Evolutionary conservation across 2,888 invertebrate species (phyloP).

Genomic region (Leuctra nigra): DNA sequence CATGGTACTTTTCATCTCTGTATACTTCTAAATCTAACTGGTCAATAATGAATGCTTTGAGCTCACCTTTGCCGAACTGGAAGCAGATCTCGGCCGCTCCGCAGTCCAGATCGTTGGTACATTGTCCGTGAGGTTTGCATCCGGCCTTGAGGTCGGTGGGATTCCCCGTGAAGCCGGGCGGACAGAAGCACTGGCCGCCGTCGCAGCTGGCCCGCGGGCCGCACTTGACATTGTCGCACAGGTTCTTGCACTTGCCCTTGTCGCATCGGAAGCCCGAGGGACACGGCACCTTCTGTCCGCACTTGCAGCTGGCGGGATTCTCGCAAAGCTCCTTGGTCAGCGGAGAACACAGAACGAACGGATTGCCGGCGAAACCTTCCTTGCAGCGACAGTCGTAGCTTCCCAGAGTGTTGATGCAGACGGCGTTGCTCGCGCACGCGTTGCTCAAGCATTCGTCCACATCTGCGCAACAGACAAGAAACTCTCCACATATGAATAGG

Average conservation of each 20-base stretch:
- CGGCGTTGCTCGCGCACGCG: slow-evolving; percentile 77
- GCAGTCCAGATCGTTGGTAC: slow-evolving; percentile 75
- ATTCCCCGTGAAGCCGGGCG: slow-evolving; percentile 69
- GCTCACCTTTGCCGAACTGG: slow-evolving; percentile 53
- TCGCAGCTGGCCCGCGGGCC: slow-evolving; percentile 78
- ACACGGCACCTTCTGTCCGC: slow-evolving; percentile 63
- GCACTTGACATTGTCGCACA: slow-evolving; percentile 68
- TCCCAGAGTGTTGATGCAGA: slow-evolving; percentile 84
- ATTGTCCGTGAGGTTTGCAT: slow-evolving; percentile 67
- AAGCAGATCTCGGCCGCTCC: slow-evolving; percentile 81
- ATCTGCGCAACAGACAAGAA: too few species aligned
- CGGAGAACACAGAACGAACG: slow-evolving; percentile 72
- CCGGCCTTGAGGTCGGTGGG: slow-evolving; percentile 62
- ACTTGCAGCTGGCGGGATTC: slow-evolving; percentile 62
- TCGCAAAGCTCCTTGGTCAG: slow-evolving; percentile 62
- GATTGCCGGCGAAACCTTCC: slow-evolving; percentile 78
- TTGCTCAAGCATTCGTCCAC: slow-evolving; percentile 74
- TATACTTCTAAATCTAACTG: too few species aligned
- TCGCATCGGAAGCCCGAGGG: slow-evolving; percentile 51
- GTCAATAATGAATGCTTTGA: too few species aligned
- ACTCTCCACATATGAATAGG: too few species aligned
- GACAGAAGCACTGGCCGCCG: slow-evolving; percentile 71
- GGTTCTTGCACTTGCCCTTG: slow-evolving; percentile 63
- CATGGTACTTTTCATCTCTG: too few species aligned
- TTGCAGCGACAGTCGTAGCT: slow-evolving; percentile 86